Conservation (phyloP, 2,888 invertebrate species). For the Myopa testacea region DNA sequence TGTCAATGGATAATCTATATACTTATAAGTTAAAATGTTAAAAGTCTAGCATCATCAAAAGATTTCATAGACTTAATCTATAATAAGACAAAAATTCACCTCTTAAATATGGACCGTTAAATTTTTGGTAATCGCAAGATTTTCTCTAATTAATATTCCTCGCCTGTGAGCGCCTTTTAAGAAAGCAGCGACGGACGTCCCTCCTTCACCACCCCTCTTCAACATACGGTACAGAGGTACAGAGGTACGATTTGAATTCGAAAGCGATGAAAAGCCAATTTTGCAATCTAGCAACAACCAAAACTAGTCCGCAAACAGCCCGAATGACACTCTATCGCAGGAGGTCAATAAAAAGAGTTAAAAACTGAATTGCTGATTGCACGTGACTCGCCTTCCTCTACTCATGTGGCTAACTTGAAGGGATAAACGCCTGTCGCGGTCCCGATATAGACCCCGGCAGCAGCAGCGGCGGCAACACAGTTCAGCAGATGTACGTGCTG, state of each 20-base stretch:
- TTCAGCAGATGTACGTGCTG: neutral
- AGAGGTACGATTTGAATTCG: neutral
- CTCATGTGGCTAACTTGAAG: conserved; percentile 10
- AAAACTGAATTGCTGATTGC: conserved; percentile 56
- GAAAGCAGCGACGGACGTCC: neutral
- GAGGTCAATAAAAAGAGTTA: conserved; percentile 61
- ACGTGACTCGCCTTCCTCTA: conserved; percentile 42
- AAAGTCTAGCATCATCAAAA: too few relatives aligned
- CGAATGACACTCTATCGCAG: conserved; percentile 41
- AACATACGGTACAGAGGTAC: neutral
- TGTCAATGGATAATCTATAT: too few relatives aligned
- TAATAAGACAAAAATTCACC: too few relatives aligned
- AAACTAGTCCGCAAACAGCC: conserved; percentile 7
- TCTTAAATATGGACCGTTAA: too few relatives aligned
- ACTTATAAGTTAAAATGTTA: too few relatives aligned
- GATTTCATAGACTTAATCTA: too few relatives aligned
- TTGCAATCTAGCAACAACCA: neutral
- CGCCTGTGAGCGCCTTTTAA: neutral
- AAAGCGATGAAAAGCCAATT: neutral
- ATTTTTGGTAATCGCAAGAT: neutral
- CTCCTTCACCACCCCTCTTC: neutral
- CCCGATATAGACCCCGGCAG: neutral
- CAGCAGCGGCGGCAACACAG: neutral
- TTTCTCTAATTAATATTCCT: conserved; percentile 14
- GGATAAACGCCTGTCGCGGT: neutral